Evolutionary conservation across 2,797 vertebrate species (phyloP).

Genomic region (Anabacerthia variegaticeps): DNA sequence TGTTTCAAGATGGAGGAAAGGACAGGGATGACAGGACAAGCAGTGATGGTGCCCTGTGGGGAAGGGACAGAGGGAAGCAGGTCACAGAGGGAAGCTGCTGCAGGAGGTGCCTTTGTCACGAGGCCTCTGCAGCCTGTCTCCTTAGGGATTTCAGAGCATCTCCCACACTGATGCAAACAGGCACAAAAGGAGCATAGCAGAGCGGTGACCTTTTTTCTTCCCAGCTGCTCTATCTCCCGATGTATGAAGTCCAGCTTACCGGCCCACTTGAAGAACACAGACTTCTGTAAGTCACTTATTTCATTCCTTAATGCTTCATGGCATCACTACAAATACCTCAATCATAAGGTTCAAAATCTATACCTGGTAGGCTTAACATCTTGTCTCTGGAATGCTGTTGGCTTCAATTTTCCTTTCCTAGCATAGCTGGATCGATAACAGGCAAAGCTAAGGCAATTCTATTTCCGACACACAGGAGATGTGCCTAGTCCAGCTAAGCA

Average conservation of each 20-base stretch:
- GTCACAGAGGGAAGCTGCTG: neutral
- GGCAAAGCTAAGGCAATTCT: neutral
- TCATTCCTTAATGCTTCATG: neutral
- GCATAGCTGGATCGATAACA: neutral
- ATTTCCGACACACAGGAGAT: neutral
- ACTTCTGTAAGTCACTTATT: neutral
- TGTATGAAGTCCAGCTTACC: too few species aligned
- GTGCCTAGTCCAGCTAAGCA: neutral
- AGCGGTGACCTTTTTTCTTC: neutral
- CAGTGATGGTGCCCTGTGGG: neutral
- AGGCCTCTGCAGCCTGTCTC: neutral
- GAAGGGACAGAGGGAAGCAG: neutral
- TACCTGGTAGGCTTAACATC: neutral
- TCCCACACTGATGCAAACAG: neutral
- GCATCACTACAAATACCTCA: neutral
- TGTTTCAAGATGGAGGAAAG: neutral
- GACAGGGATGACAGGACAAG: neutral
- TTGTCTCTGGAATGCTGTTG: neutral
- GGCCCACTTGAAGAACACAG: neutral
- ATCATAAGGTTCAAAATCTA: neutral
- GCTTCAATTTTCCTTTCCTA: neutral
- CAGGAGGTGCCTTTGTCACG: neutral
- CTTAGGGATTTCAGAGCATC: neutral
- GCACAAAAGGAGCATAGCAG: neutral
- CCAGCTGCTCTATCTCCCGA: neutral